Evolutionary conservation across 2,113 vertebrate species (phyloP).

Genomic region (Rhinoptilus africanus): DNA sequence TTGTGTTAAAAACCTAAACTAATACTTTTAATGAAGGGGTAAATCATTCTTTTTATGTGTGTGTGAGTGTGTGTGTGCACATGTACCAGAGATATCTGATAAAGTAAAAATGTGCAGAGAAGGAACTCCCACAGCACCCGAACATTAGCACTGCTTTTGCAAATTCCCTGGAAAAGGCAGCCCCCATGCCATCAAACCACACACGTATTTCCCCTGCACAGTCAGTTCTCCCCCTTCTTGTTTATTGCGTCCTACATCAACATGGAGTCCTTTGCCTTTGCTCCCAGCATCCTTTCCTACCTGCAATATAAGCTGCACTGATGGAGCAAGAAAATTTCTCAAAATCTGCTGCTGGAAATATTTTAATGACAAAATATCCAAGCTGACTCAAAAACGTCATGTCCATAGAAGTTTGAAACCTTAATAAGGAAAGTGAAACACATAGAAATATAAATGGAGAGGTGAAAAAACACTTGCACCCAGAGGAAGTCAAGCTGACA

Average conservation of each 20-base stretch:
- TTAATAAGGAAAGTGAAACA: background rate
- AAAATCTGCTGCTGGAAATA: background rate
- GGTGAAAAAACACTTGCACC: background rate
- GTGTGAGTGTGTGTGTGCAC: too few relatives aligned
- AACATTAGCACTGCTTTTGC: background rate
- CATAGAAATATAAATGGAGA: background rate
- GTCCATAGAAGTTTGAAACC: background rate
- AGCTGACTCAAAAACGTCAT: background rate
- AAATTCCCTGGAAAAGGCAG: background rate
- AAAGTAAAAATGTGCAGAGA: background rate
- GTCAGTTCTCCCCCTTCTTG: background rate
- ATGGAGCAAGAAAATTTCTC: background rate
- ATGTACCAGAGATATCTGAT: background rate
- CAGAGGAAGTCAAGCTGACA: background rate
- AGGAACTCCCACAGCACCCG: background rate
- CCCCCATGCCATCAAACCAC: background rate
- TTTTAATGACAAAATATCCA: background rate
- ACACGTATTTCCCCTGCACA: background rate
- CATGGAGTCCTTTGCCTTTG: background rate
- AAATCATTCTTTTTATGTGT: background rate
- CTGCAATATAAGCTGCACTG: background rate
- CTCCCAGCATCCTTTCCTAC: background rate
- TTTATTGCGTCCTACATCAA: background rate
- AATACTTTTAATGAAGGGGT: background rate
- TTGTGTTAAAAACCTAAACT: background rate